phyloP scores from a whole-genome alignment of 2,113 vertebrate species.

The Butorides virescens region DNA sequence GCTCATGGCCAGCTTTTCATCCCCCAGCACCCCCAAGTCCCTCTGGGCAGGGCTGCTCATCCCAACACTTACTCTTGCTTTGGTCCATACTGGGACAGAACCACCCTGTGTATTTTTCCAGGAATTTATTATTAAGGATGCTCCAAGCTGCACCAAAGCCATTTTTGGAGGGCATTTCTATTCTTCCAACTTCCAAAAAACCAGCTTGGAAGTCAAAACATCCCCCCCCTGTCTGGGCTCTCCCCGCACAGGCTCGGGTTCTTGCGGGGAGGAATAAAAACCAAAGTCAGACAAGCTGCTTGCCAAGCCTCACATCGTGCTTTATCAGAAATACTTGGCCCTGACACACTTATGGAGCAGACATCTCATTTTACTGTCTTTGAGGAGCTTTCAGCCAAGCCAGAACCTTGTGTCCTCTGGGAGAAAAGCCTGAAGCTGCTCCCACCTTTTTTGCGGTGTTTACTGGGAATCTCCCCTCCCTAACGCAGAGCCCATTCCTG shows the following conservation, averaged over 20 bases:
- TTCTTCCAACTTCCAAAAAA: neutral
- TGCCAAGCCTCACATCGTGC: neutral
- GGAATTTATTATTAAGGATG: neutral
- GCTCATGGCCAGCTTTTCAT: no score
- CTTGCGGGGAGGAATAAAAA: neutral
- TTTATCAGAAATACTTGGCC: neutral
- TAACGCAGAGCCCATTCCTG: neutral
- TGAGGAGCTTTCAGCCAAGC: neutral
- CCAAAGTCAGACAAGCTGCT: neutral
- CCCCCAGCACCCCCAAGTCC: no score
- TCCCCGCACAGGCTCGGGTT: neutral
- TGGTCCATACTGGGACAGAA: neutral
- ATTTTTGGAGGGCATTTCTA: neutral
- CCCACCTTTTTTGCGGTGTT: neutral
- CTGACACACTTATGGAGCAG: neutral
- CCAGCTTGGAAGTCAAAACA: neutral
- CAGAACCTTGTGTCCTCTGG: neutral
- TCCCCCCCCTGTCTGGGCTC: neutral
- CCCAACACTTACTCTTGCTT: neutral
- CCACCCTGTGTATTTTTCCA: neutral
- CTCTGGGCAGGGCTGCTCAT: no score
- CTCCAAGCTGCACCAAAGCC: neutral
- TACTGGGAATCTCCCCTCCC: neutral
- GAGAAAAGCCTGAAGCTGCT: neutral
- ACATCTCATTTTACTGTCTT: neutral